Base-by-base conservation (phyloP, 2,797 vertebrate species). In the Anguilla anguilla region DNA sequence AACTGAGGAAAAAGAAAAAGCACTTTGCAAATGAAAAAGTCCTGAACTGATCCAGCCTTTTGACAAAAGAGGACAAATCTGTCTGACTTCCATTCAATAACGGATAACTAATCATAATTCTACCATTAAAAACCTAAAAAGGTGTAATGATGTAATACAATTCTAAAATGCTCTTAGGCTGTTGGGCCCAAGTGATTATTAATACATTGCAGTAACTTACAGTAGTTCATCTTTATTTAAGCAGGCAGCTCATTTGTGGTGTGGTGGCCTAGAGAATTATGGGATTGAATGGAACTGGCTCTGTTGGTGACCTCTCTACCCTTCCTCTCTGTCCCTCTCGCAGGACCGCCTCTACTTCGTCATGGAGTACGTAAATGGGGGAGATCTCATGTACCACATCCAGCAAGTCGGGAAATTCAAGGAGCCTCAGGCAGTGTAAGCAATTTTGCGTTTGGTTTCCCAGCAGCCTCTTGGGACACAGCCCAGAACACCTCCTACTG, bases 281-380 rank as follows among this genome's bases (percentile, higher is more conserved):
- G 67, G 72, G 31, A 35, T 15, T 39, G 17, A 77, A 77, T 39
- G 35, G 35, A 77, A 49, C 22, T 19, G 22, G 15, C 9, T 15
- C 28, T 31, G 69, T 74, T 13, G 31, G 11, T 79, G 43, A 81
- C 77, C 84, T 49, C 86, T 64, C 82, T 57, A 35, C 85, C 61
- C 84, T 84, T 69, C 61, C 61, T 91, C 2, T 86, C 9, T 89
- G 51, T 69, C 43, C 82, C 28, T 43, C 2, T 57, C 57, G 0
- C 86, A 99, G 98, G 98, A 99, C 90, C 98, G 98, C 0, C 97
- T 99, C 28, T 99, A 99, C 95, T 99, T 99, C 90, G 98, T 99
- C 91, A 99, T 99, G 98, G 98, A 99, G 87, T 99, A 99, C 35
- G 98, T 99, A 91, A 99, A 98, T 0, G 98, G 98, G 11, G 98